A percentile compares a stretch with the other conserved stretches of the same genome.
These are phyloP conservation scores for Drosophila monieri DNA, from an alignment of 2,888 invertebrate species.

Conservation along the genomic window DNA sequence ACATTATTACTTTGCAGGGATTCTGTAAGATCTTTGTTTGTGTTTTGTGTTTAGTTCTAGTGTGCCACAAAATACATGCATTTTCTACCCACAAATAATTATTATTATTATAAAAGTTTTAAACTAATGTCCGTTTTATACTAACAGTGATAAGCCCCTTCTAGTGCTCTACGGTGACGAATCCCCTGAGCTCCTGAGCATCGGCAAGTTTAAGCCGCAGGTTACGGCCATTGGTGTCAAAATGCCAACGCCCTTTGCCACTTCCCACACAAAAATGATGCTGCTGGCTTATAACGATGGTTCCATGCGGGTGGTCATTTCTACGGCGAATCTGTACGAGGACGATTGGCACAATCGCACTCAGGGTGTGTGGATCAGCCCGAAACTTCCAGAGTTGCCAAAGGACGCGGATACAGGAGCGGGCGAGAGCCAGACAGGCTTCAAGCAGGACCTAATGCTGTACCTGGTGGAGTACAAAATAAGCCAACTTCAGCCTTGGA, in stretches of 20 bases:
- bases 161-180: constrained; percentile 92
- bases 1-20: constrained; percentile 92
- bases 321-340: constrained; percentile 95
- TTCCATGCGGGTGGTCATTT: constrained; percentile 93
- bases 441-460: constrained; percentile 90
- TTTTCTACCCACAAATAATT: no score
- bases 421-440: constrained; percentile 93
- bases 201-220: constrained; percentile 87
- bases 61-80: no score
- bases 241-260: constrained; percentile 92
- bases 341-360: constrained; percentile 98
- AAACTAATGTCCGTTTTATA: no score
- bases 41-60: neutral
- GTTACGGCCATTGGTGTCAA: constrained; percentile 88
- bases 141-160: constrained; percentile 87
- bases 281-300: constrained; percentile 92
- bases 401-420: constrained; percentile 84
- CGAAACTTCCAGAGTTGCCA: constrained; percentile 88
- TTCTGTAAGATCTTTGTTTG: constrained; percentile 85
- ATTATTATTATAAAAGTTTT: no score
- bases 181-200: constrained; percentile 86
- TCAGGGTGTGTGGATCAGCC: constrained; percentile 97
- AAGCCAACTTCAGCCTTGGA: constrained; percentile 89
- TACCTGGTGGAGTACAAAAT: constrained; percentile 91
- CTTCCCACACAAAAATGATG: constrained; percentile 96